A percentile compares a stretch with the other conserved stretches of the same genome.
Conservation (phyloP, 1,140 invertebrate species). For the Aphis gossypii region DNA sequence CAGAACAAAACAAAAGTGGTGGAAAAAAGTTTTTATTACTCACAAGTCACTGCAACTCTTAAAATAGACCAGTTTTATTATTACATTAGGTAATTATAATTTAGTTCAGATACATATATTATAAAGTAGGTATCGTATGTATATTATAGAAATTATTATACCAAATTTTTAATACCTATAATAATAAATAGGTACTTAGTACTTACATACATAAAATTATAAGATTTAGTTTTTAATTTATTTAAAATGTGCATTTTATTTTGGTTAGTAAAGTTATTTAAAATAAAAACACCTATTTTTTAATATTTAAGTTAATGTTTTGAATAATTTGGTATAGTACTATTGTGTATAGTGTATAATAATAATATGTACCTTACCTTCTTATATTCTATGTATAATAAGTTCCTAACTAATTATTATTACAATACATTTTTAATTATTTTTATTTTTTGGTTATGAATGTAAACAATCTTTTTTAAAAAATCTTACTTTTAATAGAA, state of each 20-base stretch:
- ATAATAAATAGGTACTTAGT: neutral
- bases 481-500: too few relatives aligned
- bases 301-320: neutral
- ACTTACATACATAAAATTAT: neutral
- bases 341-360: too few relatives aligned
- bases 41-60: too few relatives aligned
- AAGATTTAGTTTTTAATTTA: neutral
- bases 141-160: neutral
- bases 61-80: too few relatives aligned
- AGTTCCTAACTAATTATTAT: too few relatives aligned
- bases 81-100: neutral
- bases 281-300: neutral
- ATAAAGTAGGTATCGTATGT: too few relatives aligned
- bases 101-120: neutral
- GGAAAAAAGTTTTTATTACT: slow-evolving; percentile 15
- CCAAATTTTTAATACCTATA: neutral
- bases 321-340: neutral
- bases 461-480: too few relatives aligned
- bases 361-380: too few relatives aligned
- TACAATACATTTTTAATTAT: too few relatives aligned
- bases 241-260: neutral
- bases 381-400: too few relatives aligned
- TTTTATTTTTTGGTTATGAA: too few relatives aligned
- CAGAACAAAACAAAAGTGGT: neutral
- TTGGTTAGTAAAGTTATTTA: neutral